Percentiles rank a stretch among this genome's conserved stretches.
Evolutionary conservation across 2,113 vertebrate genomes (phyloP).

Genomic region (Hirundichthys speculiger): DNA sequence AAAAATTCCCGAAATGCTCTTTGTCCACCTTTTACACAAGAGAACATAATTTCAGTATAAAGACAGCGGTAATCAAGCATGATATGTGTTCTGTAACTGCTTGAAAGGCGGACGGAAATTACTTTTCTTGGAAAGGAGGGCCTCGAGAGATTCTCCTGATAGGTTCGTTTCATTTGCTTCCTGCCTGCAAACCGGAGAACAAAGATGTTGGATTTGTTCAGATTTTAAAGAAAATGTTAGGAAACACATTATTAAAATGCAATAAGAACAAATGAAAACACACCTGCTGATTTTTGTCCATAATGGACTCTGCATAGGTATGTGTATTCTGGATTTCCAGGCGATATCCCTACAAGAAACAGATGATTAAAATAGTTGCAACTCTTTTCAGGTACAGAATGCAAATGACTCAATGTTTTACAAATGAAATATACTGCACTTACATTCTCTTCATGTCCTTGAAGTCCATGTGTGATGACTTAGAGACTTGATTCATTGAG

Average conservation of each 20-base stretch:
- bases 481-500: slow-evolving; percentile 18
- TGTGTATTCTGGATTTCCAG: slow-evolving; percentile 52
- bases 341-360: slow-evolving; percentile 29
- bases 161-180: slow-evolving; percentile 81
- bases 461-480: slow-evolving; percentile 11
- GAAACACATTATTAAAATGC: neutral
- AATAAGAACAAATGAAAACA: neutral
- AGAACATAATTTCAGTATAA: slow-evolving; percentile 17
- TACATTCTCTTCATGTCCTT: slow-evolving; percentile 32
- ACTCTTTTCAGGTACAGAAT: neutral
- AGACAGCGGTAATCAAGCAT: slow-evolving; percentile 20
- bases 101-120: slow-evolving; percentile 71
- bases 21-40: slow-evolving; percentile 54
- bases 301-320: slow-evolving; percentile 37
- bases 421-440: slow-evolving; percentile 20
- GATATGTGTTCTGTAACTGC: slow-evolving; percentile 31
- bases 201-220: neutral
- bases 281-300: slow-evolving; percentile 43
- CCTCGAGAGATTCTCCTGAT: slow-evolving; percentile 85
- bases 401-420: neutral
- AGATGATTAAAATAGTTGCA: slow-evolving; percentile 5
- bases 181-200: slow-evolving; percentile 68
- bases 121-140: slow-evolving; percentile 86
- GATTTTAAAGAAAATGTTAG: slow-evolving; percentile 12
- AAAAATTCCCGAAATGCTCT: slow-evolving; percentile 63